Conservation (phyloP, 2,888 invertebrate genomes). For the Punctoribates punctum region DNA sequence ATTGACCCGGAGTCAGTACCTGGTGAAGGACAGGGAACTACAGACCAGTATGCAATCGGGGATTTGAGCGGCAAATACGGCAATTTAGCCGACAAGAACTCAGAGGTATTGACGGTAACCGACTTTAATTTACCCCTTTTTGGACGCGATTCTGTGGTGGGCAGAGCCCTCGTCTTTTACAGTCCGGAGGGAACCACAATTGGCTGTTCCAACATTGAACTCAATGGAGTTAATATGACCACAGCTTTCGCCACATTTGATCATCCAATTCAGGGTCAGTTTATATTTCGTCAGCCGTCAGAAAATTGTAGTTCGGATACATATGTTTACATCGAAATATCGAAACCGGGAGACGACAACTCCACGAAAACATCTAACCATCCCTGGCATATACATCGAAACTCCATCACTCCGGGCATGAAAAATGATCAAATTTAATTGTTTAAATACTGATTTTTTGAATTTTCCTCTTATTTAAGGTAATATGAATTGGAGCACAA, state of each 20-base stretch:
- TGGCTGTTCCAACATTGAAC: constrained; percentile 55
- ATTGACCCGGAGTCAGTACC: constrained; percentile 56
- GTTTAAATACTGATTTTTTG: too few species aligned
- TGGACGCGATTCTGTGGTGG: constrained; percentile 72
- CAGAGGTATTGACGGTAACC: constrained; percentile 51
- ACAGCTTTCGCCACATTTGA: constrained; percentile 77
- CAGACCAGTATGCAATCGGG: constrained; percentile 85
- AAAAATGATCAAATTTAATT: too few species aligned
- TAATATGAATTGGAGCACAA: constrained; percentile 46
- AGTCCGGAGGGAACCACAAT: constrained; percentile 47
- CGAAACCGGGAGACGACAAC: constrained; percentile 46
- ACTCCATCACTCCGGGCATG: constrained; percentile 37
- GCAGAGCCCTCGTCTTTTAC: constrained; percentile 72
- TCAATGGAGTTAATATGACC: constrained; percentile 59
- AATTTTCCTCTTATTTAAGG: constrained; percentile 40
- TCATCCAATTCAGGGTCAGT: constrained; percentile 80
- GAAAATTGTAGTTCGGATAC: constrained; percentile 81
- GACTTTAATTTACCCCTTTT: constrained; percentile 79
- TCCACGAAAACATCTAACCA: constrained; percentile 40
- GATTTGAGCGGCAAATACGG: constrained; percentile 77
- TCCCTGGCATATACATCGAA: constrained; percentile 40
- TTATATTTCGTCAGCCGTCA: constrained; percentile 64
- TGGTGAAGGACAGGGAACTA: constrained; percentile 63
- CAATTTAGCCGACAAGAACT: constrained; percentile 46
- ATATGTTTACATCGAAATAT: constrained; percentile 67